Conservation (phyloP, 2,797 vertebrate genomes). For the Pangasius sanitwongsei region DNA sequence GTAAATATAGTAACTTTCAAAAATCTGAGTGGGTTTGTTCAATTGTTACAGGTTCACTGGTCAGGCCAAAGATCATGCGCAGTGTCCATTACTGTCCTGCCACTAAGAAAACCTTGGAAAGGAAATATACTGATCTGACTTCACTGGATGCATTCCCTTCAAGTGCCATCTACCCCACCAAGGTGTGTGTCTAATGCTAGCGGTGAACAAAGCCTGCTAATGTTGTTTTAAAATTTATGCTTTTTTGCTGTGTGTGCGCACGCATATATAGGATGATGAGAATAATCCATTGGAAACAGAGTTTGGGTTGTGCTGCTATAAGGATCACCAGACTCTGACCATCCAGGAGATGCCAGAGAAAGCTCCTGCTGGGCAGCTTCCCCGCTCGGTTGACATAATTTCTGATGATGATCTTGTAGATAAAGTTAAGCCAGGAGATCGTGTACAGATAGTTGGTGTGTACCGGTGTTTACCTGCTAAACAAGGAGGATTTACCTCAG, state of each 20-base stretch:
- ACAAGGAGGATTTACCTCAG: slow-evolving; percentile 69
- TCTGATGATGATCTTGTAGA: slow-evolving; percentile 69
- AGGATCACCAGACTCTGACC: slow-evolving; percentile 69
- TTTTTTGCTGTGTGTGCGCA: neutral
- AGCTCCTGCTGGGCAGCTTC: slow-evolving; percentile 70
- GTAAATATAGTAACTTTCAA: slow-evolving; percentile 21
- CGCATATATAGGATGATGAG: slow-evolving; percentile 66
- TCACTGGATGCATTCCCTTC: slow-evolving; percentile 69
- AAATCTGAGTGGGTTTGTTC: neutral
- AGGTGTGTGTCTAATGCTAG: slow-evolving; percentile 37
- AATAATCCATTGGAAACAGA: slow-evolving; percentile 74
- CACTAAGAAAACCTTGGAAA: slow-evolving; percentile 68
- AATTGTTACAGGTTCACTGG: slow-evolving; percentile 64
- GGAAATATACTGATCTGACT: slow-evolving; percentile 70
- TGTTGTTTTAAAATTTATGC: neutral
- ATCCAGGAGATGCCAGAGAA: slow-evolving; percentile 75
- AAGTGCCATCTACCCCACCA: slow-evolving; percentile 68
- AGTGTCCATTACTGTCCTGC: slow-evolving; percentile 71
- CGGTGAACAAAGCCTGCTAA: neutral
- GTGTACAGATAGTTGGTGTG: slow-evolving; percentile 69
- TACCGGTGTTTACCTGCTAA: slow-evolving; percentile 71
- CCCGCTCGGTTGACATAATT: slow-evolving; percentile 68
- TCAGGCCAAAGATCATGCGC: slow-evolving; percentile 67
- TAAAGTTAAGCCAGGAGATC: slow-evolving; percentile 68
- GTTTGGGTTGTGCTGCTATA: slow-evolving; percentile 67